These are phyloP conservation scores for Porites australiensis DNA, from an alignment of 64 coral and sea anemone genomes.

Conservation along the genomic window DNA sequence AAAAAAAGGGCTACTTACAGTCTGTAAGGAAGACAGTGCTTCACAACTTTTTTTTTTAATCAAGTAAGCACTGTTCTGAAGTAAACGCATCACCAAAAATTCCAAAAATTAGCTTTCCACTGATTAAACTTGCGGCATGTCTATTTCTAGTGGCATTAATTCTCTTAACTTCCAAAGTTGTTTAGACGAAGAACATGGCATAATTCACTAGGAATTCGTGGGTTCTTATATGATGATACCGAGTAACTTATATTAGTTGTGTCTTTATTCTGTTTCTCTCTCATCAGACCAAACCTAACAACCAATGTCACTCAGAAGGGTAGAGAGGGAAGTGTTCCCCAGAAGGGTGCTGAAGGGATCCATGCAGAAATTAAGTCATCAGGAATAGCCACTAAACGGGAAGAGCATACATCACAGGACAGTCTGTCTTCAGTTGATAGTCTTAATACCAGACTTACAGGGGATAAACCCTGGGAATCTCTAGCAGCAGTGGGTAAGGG, in stretches of 20 bases:
- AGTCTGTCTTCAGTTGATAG: conserved; percentile 51
- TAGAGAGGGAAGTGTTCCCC: neutral
- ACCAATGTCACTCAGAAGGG: neutral
- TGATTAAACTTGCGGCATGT: too few relatives aligned
- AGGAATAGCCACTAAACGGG: neutral
- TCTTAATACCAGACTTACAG: conserved; percentile 28
- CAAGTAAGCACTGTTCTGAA: too few relatives aligned
- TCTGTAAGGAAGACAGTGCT: too few relatives aligned
- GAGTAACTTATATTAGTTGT: neutral
- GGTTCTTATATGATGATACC: too few relatives aligned
- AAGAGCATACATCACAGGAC: conserved; percentile 33
- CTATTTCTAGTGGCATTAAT: too few relatives aligned
- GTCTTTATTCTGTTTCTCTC: neutral
- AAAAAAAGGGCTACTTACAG: too few relatives aligned
- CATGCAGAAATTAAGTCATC: neutral
- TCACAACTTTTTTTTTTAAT: too few relatives aligned
- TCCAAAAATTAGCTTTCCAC: too few relatives aligned
- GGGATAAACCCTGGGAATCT: neutral
- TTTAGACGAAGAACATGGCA: neutral
- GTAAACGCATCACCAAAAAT: too few relatives aligned
- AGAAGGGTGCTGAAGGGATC: conserved; percentile 3
- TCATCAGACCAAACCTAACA: conserved; percentile 9
- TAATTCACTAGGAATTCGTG: too few relatives aligned
- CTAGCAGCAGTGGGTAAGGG: neutral
- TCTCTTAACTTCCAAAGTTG: too few relatives aligned